Evolutionary conservation across 2,888 invertebrate species (phyloP), one percentile per base, ranked within the genome.

Genomic region (Torymus tubicola): DNA sequence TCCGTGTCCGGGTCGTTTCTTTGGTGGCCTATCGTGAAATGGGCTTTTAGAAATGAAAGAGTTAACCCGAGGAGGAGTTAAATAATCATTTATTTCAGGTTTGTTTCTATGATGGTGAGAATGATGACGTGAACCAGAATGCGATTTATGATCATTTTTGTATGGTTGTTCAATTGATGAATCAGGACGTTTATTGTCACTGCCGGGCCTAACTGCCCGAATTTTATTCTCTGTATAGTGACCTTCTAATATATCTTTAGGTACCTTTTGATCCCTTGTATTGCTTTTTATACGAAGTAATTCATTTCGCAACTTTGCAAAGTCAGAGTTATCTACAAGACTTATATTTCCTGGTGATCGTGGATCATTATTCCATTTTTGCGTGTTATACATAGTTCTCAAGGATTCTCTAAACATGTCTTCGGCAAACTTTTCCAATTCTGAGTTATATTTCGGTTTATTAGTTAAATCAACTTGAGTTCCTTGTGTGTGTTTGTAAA

Each of bases 371-470:
- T 90, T 91, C 90, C 90, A 91, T 65, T 90, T 90, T n/a, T 90
- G 90, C 0, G 89, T 87, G 65, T 88, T 90, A 75, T 91, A 90
- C 21, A 90, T 90, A 0, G 91, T 90, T 81, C 87, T 88, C 67
- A 90, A 67, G 0, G 91, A 91, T 78, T 91, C 90, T 55, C 88
- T 90, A 76, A 91, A 87, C 90, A 91, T 90, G 67, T 91, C 90
- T 71, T 90, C 89, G 0, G 90, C 91, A 78, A 90, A 90, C 8
- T 87, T 89, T 42, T 88, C 89, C 12, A 90, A 80, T 52, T 91
- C 90, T 0, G 86, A 86, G 21, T 83, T 85, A 11, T 90, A 75
- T 50, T 90, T 89, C 2, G 89, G 89, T 24, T 90, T 90, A 0
- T 83, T 83, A 0, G 85, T 31, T 2, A 89, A 81, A 16, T 90